phyloP scores from a whole-genome alignment of 1,140 invertebrate species.

The Acromyrmex charruanus region DNA sequence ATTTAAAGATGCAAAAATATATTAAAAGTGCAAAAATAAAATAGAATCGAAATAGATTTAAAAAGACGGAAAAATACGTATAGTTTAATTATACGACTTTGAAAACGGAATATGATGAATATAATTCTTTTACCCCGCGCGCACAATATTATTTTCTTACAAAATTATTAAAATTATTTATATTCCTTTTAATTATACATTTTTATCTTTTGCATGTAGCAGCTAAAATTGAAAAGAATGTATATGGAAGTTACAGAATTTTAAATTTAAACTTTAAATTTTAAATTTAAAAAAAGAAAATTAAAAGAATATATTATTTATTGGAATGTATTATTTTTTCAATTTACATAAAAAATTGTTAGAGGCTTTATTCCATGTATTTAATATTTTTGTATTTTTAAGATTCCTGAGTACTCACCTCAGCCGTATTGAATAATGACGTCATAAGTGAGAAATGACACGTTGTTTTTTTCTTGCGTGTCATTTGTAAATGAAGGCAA shows the following conservation, averaged over 20 bases:
- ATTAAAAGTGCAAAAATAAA: not conserved
- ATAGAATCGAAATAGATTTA: not conserved
- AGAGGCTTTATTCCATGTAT: not conserved
- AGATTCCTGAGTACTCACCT: too few species aligned
- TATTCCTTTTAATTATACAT: not conserved
- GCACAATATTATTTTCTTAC: not conserved
- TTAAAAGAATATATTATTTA: not conserved
- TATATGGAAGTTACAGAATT: not conserved
- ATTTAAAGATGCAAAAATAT: not conserved
- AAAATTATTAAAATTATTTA: not conserved
- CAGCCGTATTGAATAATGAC: too few species aligned
- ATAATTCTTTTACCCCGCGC: not conserved
- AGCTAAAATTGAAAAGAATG: not conserved
- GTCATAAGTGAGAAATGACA: too few species aligned
- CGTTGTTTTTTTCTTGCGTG: too few species aligned
- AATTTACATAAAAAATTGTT: conserved; percentile 8
- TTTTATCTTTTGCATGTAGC: not conserved
- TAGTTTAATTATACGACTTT: not conserved
- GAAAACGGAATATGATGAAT: not conserved
- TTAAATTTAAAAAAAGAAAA: not conserved
- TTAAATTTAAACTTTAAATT: not conserved
- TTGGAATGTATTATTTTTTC: conserved; percentile 9
- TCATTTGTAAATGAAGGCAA: too few species aligned
- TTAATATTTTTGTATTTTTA: not conserved
- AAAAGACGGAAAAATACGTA: not conserved